Evolutionary conservation across 2,797 vertebrate species (phyloP), one percentile per base, ranked within the genome.

Genomic region (Morus bassanus): DNA sequence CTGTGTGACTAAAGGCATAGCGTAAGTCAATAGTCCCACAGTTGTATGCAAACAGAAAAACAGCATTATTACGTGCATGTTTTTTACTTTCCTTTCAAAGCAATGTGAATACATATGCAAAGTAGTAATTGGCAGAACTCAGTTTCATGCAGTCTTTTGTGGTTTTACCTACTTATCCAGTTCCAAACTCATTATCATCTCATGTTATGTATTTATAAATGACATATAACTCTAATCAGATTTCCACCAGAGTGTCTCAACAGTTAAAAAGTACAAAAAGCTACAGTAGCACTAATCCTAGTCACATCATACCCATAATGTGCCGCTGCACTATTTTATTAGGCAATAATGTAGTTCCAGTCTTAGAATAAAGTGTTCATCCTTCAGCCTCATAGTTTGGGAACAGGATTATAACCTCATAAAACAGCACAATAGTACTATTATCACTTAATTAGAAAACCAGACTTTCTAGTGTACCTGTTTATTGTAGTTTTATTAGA

Each of bases 381-480:
- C 65, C 18, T 91, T 92, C 13, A n/a, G 33, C 56, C 64, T 78
- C 48, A 46, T 63, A 65, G 57, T 63, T 73, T 83, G 21, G 33
- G 63, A 96, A 69, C 56, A 43, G 39, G 33, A 73, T 94, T 91
- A 95, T 89, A 64, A 84, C 57, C 85, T 77, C 76, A 72, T 83
- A 80, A 96, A 94, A 54, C 7, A 82, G 4, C 41, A 86, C 50
- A 91, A 86, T 59, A 45, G 50, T 74, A 50, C 43, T 56, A 67
- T 83, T 77, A 69, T 41, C 39, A 85, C 39, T 41, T 92, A 95
- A 88, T 91, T 93, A 93, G 39, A 91, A 93, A 86, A 60, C 11
- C 22, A 87, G 61, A 51, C 8, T 43, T 93, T 77, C 41, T 56
- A 57, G 23, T 80, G 15, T 70, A 70, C 27, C 39, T 92, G 45